Evolutionary conservation across 2,113 vertebrate species (phyloP).

Genomic region (Pelecanus crispus): DNA sequence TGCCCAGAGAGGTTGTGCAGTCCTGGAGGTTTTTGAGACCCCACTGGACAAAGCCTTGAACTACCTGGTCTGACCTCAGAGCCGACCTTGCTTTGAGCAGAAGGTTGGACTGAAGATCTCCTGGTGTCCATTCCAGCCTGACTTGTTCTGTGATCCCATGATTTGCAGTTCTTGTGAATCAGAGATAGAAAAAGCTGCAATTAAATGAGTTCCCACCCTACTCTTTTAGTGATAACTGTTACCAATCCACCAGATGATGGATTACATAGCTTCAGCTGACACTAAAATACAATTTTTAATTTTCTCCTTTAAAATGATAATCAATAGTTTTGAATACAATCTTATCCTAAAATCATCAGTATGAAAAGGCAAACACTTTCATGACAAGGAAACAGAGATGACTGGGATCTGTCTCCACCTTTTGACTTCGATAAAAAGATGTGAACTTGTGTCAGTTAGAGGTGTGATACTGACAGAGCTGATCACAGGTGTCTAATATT

Average conservation of each 20-base stretch:
- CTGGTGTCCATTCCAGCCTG: background rate
- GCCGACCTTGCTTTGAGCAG: background rate
- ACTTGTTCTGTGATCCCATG: background rate
- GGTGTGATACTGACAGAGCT: too few species aligned
- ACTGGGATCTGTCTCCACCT: rapidly evolving
- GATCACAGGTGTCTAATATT: background rate
- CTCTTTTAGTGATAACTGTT: background rate
- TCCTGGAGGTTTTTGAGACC: background rate
- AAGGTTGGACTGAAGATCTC: background rate
- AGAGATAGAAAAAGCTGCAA: background rate
- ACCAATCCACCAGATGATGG: background rate
- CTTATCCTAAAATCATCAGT: background rate
- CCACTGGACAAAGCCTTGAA: background rate
- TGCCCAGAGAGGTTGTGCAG: background rate
- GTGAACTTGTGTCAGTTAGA: background rate
- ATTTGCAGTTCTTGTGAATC: background rate
- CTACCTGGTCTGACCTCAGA: background rate
- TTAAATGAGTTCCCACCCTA: background rate
- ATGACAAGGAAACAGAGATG: background rate
- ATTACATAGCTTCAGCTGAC: background rate
- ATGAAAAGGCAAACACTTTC: background rate
- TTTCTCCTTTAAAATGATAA: background rate
- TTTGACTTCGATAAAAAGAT: background rate
- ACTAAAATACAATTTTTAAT: background rate
- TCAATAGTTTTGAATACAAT: background rate